These are phyloP conservation scores for Gnathonemus echidnorhynchus DNA, from an alignment of 2,113 vertebrate genomes.

Conservation along the genomic window DNA sequence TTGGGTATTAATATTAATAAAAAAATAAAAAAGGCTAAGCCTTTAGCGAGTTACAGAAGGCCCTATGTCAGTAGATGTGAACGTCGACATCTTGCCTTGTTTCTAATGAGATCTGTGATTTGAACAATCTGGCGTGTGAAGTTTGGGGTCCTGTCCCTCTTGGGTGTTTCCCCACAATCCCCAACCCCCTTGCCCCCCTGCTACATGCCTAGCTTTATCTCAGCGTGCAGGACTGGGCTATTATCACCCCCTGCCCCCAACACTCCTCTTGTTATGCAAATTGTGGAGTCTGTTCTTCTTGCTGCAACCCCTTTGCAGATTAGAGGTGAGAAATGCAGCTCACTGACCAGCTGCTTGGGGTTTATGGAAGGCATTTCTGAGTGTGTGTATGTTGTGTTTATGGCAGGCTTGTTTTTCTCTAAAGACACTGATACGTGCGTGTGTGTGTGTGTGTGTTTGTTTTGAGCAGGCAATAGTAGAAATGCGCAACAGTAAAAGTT, in stretches of 20 bases:
- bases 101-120: slow-evolving; percentile 8
- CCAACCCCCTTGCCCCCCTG: neutral
- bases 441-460: neutral
- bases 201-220: slow-evolving; percentile 18
- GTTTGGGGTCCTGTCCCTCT: slow-evolving; percentile 9
- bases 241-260: neutral
- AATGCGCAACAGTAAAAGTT: neutral
- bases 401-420: neutral
- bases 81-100: neutral
- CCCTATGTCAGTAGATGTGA: slow-evolving; percentile 2
- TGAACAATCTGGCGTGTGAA: neutral
- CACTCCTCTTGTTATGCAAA: slow-evolving; percentile 21
- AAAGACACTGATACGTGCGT: neutral
- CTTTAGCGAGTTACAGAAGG: neutral
- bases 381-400: neutral
- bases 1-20: neutral
- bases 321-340: slow-evolving; percentile 19
- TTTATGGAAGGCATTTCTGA: neutral
- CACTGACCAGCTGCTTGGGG: slow-evolving; percentile 20
- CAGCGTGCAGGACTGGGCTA: neutral
- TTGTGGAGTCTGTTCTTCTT: slow-evolving; percentile 6
- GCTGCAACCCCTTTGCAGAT: slow-evolving; percentile 13
- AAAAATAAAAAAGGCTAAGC: neutral
- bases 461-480: neutral
- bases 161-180: neutral